Evolutionary conservation across 2,113 vertebrate genomes (phyloP).

Genomic region (Hyperoodon ampullatus): DNA sequence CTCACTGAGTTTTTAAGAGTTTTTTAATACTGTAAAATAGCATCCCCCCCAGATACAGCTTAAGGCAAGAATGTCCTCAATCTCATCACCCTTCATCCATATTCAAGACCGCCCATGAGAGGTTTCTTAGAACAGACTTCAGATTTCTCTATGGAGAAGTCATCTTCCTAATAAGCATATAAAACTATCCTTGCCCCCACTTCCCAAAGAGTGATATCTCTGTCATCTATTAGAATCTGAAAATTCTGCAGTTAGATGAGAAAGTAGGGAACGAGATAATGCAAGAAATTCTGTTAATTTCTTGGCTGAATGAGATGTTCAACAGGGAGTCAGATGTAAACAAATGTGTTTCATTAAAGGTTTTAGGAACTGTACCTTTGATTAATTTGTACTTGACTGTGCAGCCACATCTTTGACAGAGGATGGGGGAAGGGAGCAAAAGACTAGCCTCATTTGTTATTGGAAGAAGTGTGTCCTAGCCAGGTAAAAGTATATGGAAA

Average conservation of each 20-base stretch:
- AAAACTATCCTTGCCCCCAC: background rate
- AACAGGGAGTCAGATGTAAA: background rate
- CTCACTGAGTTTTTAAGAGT: background rate
- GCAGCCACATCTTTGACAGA: background rate
- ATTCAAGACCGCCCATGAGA: background rate
- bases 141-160: background rate
- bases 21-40: slow-evolving; percentile 21
- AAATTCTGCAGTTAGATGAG: background rate
- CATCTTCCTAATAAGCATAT: background rate
- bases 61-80: background rate
- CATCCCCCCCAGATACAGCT: background rate
- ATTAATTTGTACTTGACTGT: background rate
- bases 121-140: background rate
- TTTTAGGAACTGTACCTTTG: background rate
- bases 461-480: background rate
- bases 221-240: slow-evolving; percentile 10
- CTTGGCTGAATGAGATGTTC: background rate
- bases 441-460: background rate
- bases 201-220: background rate
- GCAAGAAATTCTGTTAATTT: background rate
- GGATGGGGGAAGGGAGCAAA: background rate
- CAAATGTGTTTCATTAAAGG: background rate
- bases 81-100: background rate
- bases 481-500: background rate
- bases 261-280: background rate